Conservation (phyloP, 2,888 invertebrate genomes). For the Polia nebulosa region DNA sequence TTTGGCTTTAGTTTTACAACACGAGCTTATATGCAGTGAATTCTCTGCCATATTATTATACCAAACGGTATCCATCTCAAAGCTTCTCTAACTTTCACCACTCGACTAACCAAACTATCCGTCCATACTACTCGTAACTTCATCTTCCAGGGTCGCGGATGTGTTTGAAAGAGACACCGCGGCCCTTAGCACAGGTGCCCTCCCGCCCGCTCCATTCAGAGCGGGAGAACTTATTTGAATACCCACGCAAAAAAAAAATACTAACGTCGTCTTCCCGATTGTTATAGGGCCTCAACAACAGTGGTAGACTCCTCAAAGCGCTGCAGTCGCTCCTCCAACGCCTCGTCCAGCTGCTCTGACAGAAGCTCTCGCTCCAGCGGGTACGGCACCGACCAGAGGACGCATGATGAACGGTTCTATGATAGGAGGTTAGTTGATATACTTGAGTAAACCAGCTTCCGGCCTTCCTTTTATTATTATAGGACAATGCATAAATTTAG, state of each 20-base stretch:
- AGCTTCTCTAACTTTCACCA: not conserved
- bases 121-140: too few species aligned
- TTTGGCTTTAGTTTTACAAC: not conserved
- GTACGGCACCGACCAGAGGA: constrained; percentile 83
- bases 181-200: too few species aligned
- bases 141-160: too few species aligned
- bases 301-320: constrained; percentile 83
- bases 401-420: constrained; percentile 81
- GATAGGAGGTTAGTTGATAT: constrained; percentile 80
- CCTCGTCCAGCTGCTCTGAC: constrained; percentile 87
- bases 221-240: too few species aligned
- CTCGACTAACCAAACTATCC: not conserved
- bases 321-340: constrained; percentile 86
- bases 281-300: constrained; percentile 68
- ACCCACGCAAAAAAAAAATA: too few species aligned
- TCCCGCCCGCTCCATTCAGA: too few species aligned
- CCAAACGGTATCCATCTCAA: not conserved
- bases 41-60: not conserved
- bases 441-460: too few species aligned
- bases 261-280: constrained; percentile 41
- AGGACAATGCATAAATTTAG: too few species aligned
- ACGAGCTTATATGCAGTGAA: not conserved
- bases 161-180: too few species aligned
- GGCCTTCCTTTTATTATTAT: too few species aligned
- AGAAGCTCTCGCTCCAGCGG: constrained; percentile 88